Evolutionary conservation across 2,888 invertebrate genomes (phyloP).

Genomic region (Drosophila anomelani): DNA sequence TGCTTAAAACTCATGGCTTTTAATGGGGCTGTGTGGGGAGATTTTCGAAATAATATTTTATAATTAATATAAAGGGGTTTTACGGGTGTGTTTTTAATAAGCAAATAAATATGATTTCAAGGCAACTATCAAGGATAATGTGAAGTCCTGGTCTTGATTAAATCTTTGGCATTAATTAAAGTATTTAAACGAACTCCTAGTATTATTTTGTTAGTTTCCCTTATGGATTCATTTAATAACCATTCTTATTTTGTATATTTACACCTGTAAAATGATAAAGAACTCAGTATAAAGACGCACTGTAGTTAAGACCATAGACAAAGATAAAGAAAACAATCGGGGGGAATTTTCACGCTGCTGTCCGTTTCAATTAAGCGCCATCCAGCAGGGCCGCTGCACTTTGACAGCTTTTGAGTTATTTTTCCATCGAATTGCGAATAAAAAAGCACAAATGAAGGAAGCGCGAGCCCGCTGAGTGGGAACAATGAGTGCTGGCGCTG

Average conservation of each 20-base stretch:
- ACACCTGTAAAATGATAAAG: not conserved
- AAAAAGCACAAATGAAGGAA: slow-evolving; percentile 44
- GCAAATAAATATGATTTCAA: not conserved
- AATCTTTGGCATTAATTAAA: not conserved
- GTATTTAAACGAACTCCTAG: no score
- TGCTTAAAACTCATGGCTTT: not conserved
- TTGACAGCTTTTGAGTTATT: slow-evolving; percentile 67
- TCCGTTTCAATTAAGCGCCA: slow-evolving; percentile 64
- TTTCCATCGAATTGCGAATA: slow-evolving; percentile 45
- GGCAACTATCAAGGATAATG: not conserved
- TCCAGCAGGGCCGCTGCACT: slow-evolving; percentile 37
- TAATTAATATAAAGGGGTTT: not conserved
- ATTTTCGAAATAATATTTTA: slow-evolving; percentile 1
- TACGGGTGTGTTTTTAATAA: not conserved
- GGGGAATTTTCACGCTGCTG: slow-evolving; percentile 15
- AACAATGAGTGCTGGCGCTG: slow-evolving; percentile 25
- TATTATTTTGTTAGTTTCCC: no score
- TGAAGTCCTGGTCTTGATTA: not conserved
- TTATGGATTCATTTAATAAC: not conserved
- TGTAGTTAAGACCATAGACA: not conserved
- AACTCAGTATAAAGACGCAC: not conserved
- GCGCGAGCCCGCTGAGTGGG: slow-evolving; percentile 29
- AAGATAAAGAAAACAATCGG: slow-evolving; percentile 11
- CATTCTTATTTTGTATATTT: not conserved
- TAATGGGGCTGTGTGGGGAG: slow-evolving; percentile 2